Conservation (phyloP, 2,113 vertebrate genomes). For the Sporophila hypoxantha region DNA sequence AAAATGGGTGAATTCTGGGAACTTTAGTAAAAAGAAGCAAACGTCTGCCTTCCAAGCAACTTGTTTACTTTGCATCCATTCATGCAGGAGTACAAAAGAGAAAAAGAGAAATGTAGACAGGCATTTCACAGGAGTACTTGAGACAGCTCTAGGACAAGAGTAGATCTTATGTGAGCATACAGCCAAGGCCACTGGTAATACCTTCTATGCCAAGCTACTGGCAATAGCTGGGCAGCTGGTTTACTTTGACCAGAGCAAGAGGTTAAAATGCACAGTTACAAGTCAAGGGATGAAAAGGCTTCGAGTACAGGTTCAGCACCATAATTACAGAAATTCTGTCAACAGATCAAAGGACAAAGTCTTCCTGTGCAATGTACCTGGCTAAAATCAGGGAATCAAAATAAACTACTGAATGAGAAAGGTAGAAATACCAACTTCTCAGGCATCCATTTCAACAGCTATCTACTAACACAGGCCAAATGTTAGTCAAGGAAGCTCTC, state of each 20-base stretch:
- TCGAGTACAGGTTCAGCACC: conserved; percentile 68
- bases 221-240: conserved; percentile 51
- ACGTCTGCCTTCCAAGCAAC: conserved; percentile 88
- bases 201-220: conserved; percentile 54
- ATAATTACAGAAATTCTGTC: conserved; percentile 75
- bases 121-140: conserved; percentile 97
- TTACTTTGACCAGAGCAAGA: conserved; percentile 67
- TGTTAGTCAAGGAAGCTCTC: neutral
- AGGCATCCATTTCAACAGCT: conserved; percentile 89
- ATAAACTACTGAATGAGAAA: conserved; percentile 81
- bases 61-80: conserved; percentile 93
- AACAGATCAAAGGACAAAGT: conserved; percentile 69
- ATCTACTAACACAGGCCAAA: neutral
- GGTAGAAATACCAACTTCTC: conserved; percentile 97
- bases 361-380: conserved; percentile 97
- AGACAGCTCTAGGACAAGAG: conserved; percentile 67
- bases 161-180: conserved; percentile 57
- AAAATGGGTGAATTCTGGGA: conserved; percentile 79
- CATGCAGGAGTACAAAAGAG: conserved; percentile 91
- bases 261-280: conserved; percentile 69
- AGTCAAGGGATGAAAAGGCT: conserved; percentile 59
- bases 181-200: conserved; percentile 63
- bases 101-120: conserved; percentile 81
- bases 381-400: conserved; percentile 82
- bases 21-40: conserved; percentile 77